phyloP scores from a whole-genome alignment of 2,888 invertebrate species.

The Mimas tiliae region DNA sequence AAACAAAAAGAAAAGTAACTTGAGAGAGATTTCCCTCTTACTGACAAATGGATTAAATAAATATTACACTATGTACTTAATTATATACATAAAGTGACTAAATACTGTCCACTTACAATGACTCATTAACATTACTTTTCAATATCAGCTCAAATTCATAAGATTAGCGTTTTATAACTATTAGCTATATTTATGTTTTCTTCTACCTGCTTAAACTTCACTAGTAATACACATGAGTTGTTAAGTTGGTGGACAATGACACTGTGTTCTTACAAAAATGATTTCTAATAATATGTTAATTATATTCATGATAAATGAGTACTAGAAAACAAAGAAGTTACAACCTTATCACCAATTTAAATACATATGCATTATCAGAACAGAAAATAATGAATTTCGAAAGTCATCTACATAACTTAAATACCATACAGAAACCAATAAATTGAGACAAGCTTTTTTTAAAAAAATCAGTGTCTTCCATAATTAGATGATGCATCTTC shows the following conservation, averaged over 20 bases:
- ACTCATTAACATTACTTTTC: constrained; percentile 43
- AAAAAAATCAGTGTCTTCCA: too few relatives aligned
- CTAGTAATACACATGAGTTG: background rate
- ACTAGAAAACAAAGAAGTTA: background rate
- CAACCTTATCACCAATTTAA: background rate
- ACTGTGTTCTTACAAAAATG: background rate
- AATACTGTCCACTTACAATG: constrained; percentile 34
- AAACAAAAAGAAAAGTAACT: background rate
- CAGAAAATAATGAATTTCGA: too few relatives aligned
- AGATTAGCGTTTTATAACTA: constrained; percentile 73
- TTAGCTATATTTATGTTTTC: constrained; percentile 37
- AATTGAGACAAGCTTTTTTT: too few relatives aligned
- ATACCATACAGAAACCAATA: too few relatives aligned
- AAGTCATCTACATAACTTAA: too few relatives aligned
- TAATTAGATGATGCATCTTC: too few relatives aligned
- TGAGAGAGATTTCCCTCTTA: background rate
- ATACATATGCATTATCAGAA: background rate
- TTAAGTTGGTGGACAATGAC: background rate
- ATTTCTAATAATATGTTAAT: background rate
- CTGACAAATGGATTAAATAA: background rate
- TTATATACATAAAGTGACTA: constrained; percentile 42
- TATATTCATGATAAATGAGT: background rate
- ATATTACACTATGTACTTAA: constrained; percentile 31
- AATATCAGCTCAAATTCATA: constrained; percentile 82
- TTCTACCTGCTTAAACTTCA: constrained; percentile 30